A percentile compares a stretch with the other conserved stretches of the same genome.
phyloP scores from a whole-genome alignment of 2,113 vertebrate species.

The Gymnobelideus leadbeateri region DNA sequence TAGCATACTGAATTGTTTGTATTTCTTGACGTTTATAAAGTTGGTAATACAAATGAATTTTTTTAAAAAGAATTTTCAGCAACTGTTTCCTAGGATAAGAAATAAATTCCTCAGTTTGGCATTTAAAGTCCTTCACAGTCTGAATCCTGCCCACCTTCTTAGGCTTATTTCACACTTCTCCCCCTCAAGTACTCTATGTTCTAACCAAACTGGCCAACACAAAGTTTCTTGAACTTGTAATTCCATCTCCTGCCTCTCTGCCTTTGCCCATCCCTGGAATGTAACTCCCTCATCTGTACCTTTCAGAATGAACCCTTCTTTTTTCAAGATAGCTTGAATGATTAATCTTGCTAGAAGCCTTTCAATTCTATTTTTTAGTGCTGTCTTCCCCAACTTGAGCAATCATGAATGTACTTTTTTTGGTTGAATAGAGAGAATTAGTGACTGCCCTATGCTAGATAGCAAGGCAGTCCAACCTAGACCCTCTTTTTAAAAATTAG shows the following conservation, averaged over 20 bases:
- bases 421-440: not conserved
- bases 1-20: not conserved
- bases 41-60: not conserved
- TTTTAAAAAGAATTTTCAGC: not conserved
- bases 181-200: not conserved
- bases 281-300: not conserved
- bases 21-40: not conserved
- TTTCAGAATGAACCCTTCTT: not conserved
- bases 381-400: not conserved
- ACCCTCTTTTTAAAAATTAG: not conserved
- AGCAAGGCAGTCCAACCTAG: not conserved
- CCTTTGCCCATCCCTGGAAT: not conserved
- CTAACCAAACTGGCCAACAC: not conserved
- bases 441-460: not conserved
- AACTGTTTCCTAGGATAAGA: not conserved
- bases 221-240: not conserved
- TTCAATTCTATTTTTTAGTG: not conserved
- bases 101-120: not conserved
- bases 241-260: not conserved
- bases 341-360: not conserved
- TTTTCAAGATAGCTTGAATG: not conserved
- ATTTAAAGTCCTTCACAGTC: not conserved
- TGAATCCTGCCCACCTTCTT: not conserved
- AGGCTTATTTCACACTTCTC: not conserved
- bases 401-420: not conserved